A percentile compares a stretch with the other conserved stretches of the same genome.
Evolutionary conservation across 2,113 vertebrate genomes (phyloP).

Genomic region (Coryphaenoides rupestris): DNA sequence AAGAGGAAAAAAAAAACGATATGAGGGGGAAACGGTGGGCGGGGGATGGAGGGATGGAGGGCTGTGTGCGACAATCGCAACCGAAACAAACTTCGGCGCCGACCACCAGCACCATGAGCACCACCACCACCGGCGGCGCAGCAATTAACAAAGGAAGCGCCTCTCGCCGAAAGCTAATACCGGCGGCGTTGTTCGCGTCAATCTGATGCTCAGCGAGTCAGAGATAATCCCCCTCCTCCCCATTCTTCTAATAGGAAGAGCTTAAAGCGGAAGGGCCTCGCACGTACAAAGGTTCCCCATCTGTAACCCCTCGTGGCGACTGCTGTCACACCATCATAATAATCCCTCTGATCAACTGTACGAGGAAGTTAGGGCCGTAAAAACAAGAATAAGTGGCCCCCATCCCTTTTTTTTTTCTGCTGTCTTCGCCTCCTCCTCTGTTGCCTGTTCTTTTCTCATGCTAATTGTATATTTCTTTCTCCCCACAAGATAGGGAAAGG

Average conservation of each 20-base stretch:
- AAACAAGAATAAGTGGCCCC: constrained; percentile 49
- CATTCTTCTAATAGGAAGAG: constrained; percentile 67
- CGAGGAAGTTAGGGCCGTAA: constrained; percentile 68
- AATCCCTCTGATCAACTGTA: constrained; percentile 69
- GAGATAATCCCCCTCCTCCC: constrained; percentile 66
- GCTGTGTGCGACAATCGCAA: neutral
- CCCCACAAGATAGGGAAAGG: constrained; percentile 42
- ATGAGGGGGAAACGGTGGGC: neutral
- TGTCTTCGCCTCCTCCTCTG: constrained; percentile 39
- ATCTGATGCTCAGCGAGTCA: constrained; percentile 70
- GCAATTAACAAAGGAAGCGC: constrained; percentile 60
- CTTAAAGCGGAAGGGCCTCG: constrained; percentile 55
- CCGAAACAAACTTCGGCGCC: neutral
- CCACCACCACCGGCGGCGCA: constrained; percentile 19
- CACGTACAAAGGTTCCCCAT: constrained; percentile 64
- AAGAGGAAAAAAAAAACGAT: no score
- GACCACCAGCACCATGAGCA: constrained; percentile 12
- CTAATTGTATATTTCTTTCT: neutral
- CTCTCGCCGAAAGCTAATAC: constrained; percentile 43
- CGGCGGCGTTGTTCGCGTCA: constrained; percentile 50
- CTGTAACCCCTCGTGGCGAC: constrained; percentile 58
- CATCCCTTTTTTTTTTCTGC: constrained; percentile 43
- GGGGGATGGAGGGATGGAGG: neutral
- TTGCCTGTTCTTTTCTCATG: neutral
- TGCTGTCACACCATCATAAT: constrained; percentile 46